Base-by-base conservation (phyloP, 2,113 vertebrate genomes). In the Zapornia atra region DNA sequence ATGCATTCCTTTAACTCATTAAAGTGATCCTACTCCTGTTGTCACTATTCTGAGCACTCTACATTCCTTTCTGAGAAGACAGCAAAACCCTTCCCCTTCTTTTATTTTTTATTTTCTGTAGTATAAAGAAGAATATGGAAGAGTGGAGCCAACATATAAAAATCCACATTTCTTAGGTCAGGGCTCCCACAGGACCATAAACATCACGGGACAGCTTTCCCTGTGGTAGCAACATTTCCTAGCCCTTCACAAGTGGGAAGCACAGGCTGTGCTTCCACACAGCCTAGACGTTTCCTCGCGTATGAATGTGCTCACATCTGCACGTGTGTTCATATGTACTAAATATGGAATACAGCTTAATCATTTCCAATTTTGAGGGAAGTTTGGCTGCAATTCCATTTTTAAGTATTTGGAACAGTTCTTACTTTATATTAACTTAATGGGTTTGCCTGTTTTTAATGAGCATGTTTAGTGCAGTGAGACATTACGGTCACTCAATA, bases 331-430 rank as follows among this genome's bases (percentile, higher is more conserved):
- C 8, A 1, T 29, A 46, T 33, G 56, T 66, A 77, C 76, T 88
- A 92, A 95, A 83, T 83, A 81, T 5, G n/a, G 76, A 77, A 65
- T 63, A 77, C 2, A 93, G 60, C 46, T 82, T 73, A 92, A 88
- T 69, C n/a, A 17, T 70, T 93, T 81, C 76, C 68, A 90, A 31
- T 92, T 92, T 36, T 83, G 60, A 73, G 68, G 34, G 51, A 92
- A 80, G 83, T 88, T 90, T 96, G 96, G 88, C 92, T 88, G 44
- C 72, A 70, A 9, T 92, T 96, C 66, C 59, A 68, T n/a, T 86
- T 86, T 81, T 78, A 83, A 83, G 68, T 77, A 75, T 71, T 86
- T 96, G 86, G 93, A 95, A 92, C 1, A 1, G 20, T 51, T 95
- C 79, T 96, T 65, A 34, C 50, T 91, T 75, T 78, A 31, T 53